Conservation (phyloP, 2,888 invertebrate species). For the Disparrhopalites patrizii region DNA sequence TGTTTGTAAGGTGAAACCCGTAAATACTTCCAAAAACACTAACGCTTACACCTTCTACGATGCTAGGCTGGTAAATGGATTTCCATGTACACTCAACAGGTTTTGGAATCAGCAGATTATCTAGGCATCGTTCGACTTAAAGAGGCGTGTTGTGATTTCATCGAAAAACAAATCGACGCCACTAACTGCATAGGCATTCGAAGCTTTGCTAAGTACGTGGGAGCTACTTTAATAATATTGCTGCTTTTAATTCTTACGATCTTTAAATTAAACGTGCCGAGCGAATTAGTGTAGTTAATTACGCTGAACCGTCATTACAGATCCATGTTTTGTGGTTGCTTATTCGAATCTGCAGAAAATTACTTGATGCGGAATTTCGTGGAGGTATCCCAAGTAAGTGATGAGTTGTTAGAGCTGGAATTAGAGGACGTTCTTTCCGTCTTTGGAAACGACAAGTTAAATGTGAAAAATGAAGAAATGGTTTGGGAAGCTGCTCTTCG, state of each 20-base stretch:
- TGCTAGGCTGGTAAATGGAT: not conserved
- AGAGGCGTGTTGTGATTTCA: constrained; percentile 73
- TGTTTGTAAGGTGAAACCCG: constrained; percentile 62
- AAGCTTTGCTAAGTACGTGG: constrained; percentile 70
- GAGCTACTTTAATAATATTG: not conserved
- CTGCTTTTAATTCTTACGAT: not conserved
- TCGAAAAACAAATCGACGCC: constrained; percentile 64
- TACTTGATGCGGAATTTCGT: constrained; percentile 74
- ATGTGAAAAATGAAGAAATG: constrained; percentile 70
- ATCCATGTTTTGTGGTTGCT: constrained; percentile 64
- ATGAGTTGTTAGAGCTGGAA: constrained; percentile 68
- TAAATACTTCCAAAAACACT: not conserved
- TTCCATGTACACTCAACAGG: no score
- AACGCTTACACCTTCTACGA: not conserved
- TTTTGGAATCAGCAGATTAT: constrained; percentile 82
- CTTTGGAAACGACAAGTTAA: constrained; percentile 74
- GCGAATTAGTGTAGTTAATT: not conserved
- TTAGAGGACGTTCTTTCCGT: constrained; percentile 70
- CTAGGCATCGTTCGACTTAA: constrained; percentile 77
- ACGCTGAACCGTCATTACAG: not conserved
- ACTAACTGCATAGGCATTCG: constrained; percentile 80
- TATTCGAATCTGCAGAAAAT: constrained; percentile 65
- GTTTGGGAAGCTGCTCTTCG: constrained; percentile 81
- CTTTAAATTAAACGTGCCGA: not conserved
- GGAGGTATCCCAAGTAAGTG: constrained; percentile 64